Base-by-base conservation (phyloP, 2,113 vertebrate genomes). In the Telmatochromis brichardi region DNA sequence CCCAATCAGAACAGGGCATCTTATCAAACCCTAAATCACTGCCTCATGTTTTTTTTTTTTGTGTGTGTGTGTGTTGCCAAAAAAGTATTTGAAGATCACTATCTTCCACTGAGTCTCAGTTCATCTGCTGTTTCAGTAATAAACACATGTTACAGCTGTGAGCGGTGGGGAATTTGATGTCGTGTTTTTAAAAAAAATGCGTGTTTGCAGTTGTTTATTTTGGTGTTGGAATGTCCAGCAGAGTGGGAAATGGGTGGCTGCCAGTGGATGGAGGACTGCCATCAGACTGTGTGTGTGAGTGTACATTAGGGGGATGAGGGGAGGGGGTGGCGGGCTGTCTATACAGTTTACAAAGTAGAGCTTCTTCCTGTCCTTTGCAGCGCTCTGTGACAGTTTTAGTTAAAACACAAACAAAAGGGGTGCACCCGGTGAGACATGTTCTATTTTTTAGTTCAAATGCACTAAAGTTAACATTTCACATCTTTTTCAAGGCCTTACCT, bases 401-500 rank as follows among this genome's bases (percentile, higher is more conserved):
- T 35, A 37, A 54, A 35, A 54, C 28, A 80, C 17, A 31, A 4
- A 54, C 19, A 80, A 54, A 50, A 13, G 73, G 26, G 17, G 17
- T 51, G 26, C 45, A 78, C 4, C 26, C 1, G 1, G 3, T 37
- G 19, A 35, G 76, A 37, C 4, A 31, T 80, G 21, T 47, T 47
- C 42, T 76, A 78, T 31, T 78, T 78, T 47, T 10, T 50, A 76
- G 42, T 78, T 51, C 7, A 78, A 78, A 51, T 78, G 45, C 17
- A 78, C 19, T 51, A 50, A 78, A 50, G 45, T 50, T 65, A 37
- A 60, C 19, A 33, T 65, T 23, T 55, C 2, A 21, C 47, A 10
- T 45, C n/a, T 37, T 79, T 13, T 80, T 26, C 5, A 3, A 17
- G 12, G 14, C 23, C 82, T 92, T 95, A 96, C 95, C 95, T 92